phyloP scores from a whole-genome alignment of 1,140 invertebrate species.

The Tyrophagus putrescentiae region DNA sequence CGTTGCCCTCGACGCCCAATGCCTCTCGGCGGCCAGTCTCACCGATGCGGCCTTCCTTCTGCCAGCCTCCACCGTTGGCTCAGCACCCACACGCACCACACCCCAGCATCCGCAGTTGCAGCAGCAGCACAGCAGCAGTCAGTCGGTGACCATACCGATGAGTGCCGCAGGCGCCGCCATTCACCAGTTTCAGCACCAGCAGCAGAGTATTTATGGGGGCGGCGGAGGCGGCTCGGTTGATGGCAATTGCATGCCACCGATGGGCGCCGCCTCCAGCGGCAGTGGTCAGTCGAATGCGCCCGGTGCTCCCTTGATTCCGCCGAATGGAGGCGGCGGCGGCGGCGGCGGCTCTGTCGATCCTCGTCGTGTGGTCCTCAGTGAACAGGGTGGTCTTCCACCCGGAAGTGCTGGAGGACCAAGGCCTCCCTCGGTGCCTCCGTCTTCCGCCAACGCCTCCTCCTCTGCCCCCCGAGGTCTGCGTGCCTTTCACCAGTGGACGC shows the following conservation, averaged over 20 bases:
- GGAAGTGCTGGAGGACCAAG: not conserved
- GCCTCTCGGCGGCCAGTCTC: constrained; percentile 15
- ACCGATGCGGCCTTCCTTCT: constrained; percentile 5
- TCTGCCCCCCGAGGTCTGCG: not conserved
- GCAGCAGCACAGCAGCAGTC: not conserved
- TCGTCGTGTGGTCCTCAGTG: constrained; percentile 7
- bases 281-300: too few species aligned
- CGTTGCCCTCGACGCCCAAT: constrained; percentile 23
- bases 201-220: too few species aligned
- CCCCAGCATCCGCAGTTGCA: not conserved
- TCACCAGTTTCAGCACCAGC: too few species aligned
- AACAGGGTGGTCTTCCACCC: too few species aligned
- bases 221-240: too few species aligned
- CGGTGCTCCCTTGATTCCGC: too few species aligned
- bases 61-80: not conserved
- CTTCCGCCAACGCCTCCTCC: not conserved
- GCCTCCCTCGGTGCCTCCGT: not conserved
- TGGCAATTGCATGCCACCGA: too few species aligned
- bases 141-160: too few species aligned
- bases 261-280: too few species aligned
- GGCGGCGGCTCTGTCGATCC: not conserved
- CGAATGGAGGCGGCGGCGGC: not conserved
- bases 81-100: not conserved
- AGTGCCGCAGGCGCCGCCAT: too few species aligned
- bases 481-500: constrained; percentile 20